phyloP scores from a whole-genome alignment of 2,888 invertebrate genomes.

The Macrophya alboannulata region DNA sequence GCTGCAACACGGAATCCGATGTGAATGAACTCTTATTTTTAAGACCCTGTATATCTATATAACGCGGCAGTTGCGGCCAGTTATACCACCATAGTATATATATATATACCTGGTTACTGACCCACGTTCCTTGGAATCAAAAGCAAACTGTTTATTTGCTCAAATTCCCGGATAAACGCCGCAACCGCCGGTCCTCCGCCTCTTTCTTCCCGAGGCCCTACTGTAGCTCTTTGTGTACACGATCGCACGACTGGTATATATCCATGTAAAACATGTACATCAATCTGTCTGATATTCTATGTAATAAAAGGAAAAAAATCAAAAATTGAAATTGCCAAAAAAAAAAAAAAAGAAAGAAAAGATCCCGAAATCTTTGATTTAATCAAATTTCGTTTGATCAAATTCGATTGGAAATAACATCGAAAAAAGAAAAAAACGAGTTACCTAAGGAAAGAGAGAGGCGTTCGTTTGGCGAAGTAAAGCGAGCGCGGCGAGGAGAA shows the following conservation, averaged over 20 bases:
- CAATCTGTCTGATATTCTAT: neutral
- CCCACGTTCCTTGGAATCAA: slow-evolving; percentile 60
- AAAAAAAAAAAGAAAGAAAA: neutral
- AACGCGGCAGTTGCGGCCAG: neutral
- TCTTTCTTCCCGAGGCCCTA: neutral
- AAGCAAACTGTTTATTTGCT: slow-evolving; percentile 32
- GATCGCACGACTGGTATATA: neutral
- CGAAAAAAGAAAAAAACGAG: neutral
- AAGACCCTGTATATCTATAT: neutral
- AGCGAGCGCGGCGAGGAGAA: slow-evolving; percentile 27
- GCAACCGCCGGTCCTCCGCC: neutral
- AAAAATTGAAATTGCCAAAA: neutral
- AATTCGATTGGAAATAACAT: neutral
- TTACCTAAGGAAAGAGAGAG: slow-evolving; percentile 3
- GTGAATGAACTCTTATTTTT: slow-evolving; percentile 62
- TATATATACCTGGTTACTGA: slow-evolving; percentile 61
- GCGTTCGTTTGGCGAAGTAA: slow-evolving; percentile 21
- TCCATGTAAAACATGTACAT: neutral
- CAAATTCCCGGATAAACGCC: slow-evolving; percentile 5
- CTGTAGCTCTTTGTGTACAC: neutral
- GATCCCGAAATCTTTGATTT: neutral
- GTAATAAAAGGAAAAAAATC: neutral
- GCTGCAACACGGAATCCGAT: slow-evolving; percentile 12
- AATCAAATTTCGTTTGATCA: neutral
- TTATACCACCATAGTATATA: slow-evolving; percentile 5